Percentiles rank a stretch among this genome's conserved stretches.
These are phyloP conservation scores for Erebia palarica DNA, from an alignment of 2,888 invertebrate genomes.

Conservation along the genomic window DNA sequence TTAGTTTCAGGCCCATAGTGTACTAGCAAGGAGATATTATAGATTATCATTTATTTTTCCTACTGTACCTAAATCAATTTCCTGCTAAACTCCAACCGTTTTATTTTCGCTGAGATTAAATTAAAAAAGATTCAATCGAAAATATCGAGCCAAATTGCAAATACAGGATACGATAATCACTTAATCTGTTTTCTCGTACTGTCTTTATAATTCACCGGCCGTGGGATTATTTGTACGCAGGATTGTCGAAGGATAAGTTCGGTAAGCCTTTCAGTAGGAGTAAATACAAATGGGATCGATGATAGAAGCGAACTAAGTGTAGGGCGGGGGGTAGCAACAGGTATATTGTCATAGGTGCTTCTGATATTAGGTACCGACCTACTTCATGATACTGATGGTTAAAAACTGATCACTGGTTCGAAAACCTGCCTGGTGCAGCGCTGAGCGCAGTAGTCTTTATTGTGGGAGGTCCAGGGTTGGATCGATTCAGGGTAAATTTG, in stretches of 20 bases:
- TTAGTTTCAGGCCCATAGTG: no score
- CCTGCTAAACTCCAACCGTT: not conserved
- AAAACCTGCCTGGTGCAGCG: no score
- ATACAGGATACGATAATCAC: constrained; percentile 19
- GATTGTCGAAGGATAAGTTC: constrained; percentile 43
- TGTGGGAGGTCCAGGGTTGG: no score
- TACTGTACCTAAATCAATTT: not conserved
- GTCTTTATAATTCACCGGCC: constrained; percentile 26
- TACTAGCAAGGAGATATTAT: no score
- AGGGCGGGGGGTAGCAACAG: constrained; percentile 49
- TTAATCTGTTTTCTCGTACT: constrained; percentile 31
- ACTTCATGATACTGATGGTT: no score
- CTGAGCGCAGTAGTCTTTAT: no score
- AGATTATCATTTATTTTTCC: no score
- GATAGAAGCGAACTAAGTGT: constrained; percentile 29
- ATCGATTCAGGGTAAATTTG: no score
- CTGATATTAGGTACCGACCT: no score
- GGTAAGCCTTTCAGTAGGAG: constrained; percentile 41
- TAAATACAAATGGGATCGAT: constrained; percentile 45
- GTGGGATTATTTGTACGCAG: constrained; percentile 34
- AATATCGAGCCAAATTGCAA: constrained; percentile 13
- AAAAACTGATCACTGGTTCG: no score
- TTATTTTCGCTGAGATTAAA: constrained; percentile 1
- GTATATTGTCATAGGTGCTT: constrained; percentile 48
- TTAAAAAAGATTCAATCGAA: constrained; percentile 8